Percentiles rank a stretch among this genome's conserved stretches.
These are phyloP conservation scores for Acanthoscelides obtectus DNA, from an alignment of 2,888 invertebrate genomes.

Conservation along the genomic window DNA sequence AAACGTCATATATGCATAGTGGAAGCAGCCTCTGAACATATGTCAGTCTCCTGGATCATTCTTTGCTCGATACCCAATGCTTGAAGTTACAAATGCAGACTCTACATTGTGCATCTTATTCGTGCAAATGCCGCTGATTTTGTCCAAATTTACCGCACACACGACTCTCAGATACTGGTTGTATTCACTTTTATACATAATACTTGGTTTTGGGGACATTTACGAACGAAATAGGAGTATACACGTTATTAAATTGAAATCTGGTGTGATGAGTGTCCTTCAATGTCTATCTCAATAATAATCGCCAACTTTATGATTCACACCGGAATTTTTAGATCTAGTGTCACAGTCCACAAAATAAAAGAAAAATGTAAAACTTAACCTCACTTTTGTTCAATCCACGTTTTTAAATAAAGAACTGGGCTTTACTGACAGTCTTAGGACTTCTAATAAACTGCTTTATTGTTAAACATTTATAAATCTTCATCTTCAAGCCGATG, in stretches of 20 bases:
- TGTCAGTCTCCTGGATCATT: conserved; percentile 61
- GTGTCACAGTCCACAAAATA: conserved; percentile 28
- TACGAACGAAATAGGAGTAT: conserved; percentile 3
- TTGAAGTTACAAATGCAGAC: conserved; percentile 39
- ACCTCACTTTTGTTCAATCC: conserved; percentile 32
- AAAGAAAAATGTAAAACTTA: conserved; percentile 17
- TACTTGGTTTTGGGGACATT: conserved; percentile 26
- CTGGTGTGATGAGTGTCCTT: conserved; percentile 10
- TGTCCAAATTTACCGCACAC: conserved; percentile 34
- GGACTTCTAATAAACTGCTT: conserved; percentile 46
- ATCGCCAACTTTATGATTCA: conserved; percentile 8
- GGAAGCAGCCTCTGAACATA: conserved; percentile 31
- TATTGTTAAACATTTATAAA: conserved; percentile 43
- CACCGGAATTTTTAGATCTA: conserved; percentile 10
- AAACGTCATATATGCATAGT: conserved; percentile 40
- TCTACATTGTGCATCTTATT: conserved; percentile 44
- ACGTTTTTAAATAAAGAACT: conserved; percentile 18
- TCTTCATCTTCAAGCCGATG: conserved; percentile 40
- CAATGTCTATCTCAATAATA: conserved; percentile 1
- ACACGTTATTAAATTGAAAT: background rate
- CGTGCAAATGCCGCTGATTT: conserved; percentile 39
- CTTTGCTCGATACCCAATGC: conserved; percentile 44
- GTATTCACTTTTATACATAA: conserved; percentile 38
- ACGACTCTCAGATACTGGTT: conserved; percentile 30
- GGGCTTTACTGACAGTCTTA: conserved; percentile 34